Percentiles rank a stretch among this genome's conserved stretches.
Evolutionary conservation across 2,888 invertebrate genomes (phyloP).

Genomic region (Acanthosepion pharaonis): DNA sequence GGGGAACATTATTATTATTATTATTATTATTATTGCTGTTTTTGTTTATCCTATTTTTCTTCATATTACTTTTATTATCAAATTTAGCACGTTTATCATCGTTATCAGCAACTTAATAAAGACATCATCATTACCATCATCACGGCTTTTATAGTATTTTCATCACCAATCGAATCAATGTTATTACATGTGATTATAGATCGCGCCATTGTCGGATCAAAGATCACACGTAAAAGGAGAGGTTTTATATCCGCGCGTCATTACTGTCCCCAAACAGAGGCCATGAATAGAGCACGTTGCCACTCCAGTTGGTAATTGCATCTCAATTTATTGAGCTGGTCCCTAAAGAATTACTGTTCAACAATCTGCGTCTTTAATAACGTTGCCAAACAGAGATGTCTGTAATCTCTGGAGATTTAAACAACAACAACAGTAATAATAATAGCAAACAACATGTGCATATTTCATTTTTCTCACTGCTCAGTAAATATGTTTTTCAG

Average conservation of each 20-base stretch:
- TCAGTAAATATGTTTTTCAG: too few species aligned
- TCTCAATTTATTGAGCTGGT: background rate
- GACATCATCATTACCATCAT: background rate
- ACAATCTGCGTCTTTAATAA: background rate
- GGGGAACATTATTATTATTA: too few species aligned
- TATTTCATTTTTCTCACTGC: too few species aligned
- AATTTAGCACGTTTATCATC: background rate
- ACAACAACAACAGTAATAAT: background rate
- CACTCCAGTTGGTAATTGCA: slow-evolving; percentile 11
- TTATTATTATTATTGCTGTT: background rate
- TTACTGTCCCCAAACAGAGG: background rate
- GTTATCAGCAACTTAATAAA: background rate
- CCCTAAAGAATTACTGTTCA: background rate
- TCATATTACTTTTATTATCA: background rate
- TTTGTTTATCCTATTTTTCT: background rate
- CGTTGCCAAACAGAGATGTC: background rate
- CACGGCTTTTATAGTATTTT: background rate
- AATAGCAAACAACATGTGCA: background rate
- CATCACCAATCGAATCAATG: background rate
- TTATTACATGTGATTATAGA: slow-evolving; percentile 35
- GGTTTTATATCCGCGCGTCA: background rate
- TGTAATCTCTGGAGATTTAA: too few species aligned
- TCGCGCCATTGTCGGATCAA: slow-evolving; percentile 6
- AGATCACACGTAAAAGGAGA: background rate
- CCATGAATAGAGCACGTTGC: background rate